phyloP scores from a whole-genome alignment of 2,797 vertebrate species.

The Anniella stebbinsi region DNA sequence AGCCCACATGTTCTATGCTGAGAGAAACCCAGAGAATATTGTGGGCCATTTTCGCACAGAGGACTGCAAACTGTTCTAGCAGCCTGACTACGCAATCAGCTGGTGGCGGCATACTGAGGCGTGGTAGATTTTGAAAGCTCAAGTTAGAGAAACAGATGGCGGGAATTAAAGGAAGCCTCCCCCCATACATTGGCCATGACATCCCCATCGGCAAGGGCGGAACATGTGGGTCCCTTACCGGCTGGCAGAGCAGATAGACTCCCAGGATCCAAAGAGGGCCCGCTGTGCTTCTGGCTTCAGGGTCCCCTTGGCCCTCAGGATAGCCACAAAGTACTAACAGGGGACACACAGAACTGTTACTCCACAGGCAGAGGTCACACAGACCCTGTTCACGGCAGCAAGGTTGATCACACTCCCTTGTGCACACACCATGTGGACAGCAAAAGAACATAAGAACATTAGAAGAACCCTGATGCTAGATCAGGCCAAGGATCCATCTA shows the following conservation, averaged over 20 bases:
- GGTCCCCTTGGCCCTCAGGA: constrained; percentile 92
- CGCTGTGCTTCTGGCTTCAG: constrained; percentile 85
- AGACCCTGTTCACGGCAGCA: not conserved
- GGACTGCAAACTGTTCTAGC: not conserved
- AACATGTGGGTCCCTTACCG: constrained; percentile 84
- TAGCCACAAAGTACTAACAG: constrained; percentile 90
- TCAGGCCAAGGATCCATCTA: no score
- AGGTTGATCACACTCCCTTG: not conserved
- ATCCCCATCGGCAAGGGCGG: not conserved
- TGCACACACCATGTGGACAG: no score
- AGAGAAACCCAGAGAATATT: not conserved
- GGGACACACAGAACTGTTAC: not conserved
- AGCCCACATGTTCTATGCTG: not conserved
- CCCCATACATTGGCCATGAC: not conserved
- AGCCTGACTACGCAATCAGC: not conserved
- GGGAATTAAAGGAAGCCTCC: not conserved
- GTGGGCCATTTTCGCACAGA: not conserved
- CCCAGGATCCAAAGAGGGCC: constrained; percentile 90
- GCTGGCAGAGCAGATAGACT: constrained; percentile 88
- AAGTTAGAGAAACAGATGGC: not conserved
- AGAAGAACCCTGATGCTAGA: no score
- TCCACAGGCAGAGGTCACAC: not conserved
- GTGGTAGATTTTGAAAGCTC: not conserved
- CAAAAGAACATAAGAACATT: no score
- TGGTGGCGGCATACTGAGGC: not conserved